Conservation (phyloP, 2,113 vertebrate genomes). For the Phodopus roborovskii region DNA sequence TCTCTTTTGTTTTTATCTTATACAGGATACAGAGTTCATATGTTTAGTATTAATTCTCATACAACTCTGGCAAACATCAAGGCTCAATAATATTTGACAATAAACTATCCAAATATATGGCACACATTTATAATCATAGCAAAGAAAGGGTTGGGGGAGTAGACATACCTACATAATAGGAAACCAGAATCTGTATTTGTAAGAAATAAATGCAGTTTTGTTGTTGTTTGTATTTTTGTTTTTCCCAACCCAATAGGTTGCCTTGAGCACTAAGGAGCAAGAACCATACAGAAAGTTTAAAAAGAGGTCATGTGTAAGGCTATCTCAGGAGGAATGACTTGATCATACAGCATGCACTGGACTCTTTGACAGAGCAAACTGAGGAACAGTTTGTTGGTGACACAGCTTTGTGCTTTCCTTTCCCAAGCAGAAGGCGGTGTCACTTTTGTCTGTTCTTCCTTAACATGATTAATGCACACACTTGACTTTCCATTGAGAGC, state of each 20-base stretch:
- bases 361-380: background rate
- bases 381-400: constrained; percentile 50
- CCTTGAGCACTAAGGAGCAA: background rate
- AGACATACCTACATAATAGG: constrained; percentile 16
- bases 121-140: constrained; percentile 30
- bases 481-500: constrained; percentile 83
- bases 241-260: background rate
- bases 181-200: constrained; percentile 12
- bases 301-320: background rate
- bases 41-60: constrained; percentile 48
- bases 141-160: background rate
- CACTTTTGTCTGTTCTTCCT: constrained; percentile 70
- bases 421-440: constrained; percentile 66
- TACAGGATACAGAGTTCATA: constrained; percentile 28
- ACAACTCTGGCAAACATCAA: constrained; percentile 38
- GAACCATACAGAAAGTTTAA: constrained; percentile 16
- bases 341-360: background rate
- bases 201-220: background rate
- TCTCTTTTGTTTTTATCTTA: constrained; percentile 63
- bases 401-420: constrained; percentile 61
- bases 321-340: constrained; percentile 24
- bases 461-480: constrained; percentile 83
- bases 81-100: constrained; percentile 11
- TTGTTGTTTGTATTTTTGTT: background rate
- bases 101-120: constrained; percentile 28